Evolutionary conservation across 2,888 invertebrate genomes (phyloP).

Genomic region (Nomada ferruginata): DNA sequence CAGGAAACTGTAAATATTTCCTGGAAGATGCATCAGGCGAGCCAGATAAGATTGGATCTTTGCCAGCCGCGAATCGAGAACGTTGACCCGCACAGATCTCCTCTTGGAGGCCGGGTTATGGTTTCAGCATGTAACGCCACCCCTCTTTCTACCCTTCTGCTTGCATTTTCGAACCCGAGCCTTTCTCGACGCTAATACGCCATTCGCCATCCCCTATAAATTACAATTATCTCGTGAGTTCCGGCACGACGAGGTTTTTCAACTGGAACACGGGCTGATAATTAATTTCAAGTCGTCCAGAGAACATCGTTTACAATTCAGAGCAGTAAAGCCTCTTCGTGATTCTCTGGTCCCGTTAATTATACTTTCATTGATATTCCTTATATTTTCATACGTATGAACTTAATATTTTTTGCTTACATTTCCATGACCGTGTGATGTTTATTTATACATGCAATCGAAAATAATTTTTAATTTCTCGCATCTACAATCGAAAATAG

Average conservation of each 20-base stretch:
- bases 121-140: constrained; percentile 12
- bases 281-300: constrained; percentile 28
- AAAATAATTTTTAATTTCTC: too few species aligned
- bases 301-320: constrained; percentile 10
- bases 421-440: too few species aligned
- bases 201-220: constrained; percentile 18
- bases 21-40: constrained; percentile 66
- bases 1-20: constrained; percentile 76
- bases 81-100: constrained; percentile 71
- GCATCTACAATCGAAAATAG: too few species aligned
- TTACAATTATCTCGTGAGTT: constrained; percentile 39
- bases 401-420: too few species aligned
- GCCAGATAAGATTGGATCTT: constrained; percentile 72
- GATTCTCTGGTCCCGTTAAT: background rate
- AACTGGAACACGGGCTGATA: constrained; percentile 9
- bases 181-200: constrained; percentile 14
- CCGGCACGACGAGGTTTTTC: constrained; percentile 10
- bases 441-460: too few species aligned
- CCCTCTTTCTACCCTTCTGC: background rate
- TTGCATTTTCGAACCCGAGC: background rate
- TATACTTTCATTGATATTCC: background rate
- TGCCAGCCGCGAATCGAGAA: constrained; percentile 74
- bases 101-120: constrained; percentile 26
- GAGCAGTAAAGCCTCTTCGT: background rate
- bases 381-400: too few species aligned